These are phyloP conservation scores for Pseudorhombus dupliciocellatus DNA, from an alignment of 2,113 vertebrate species.

Conservation along the genomic window DNA sequence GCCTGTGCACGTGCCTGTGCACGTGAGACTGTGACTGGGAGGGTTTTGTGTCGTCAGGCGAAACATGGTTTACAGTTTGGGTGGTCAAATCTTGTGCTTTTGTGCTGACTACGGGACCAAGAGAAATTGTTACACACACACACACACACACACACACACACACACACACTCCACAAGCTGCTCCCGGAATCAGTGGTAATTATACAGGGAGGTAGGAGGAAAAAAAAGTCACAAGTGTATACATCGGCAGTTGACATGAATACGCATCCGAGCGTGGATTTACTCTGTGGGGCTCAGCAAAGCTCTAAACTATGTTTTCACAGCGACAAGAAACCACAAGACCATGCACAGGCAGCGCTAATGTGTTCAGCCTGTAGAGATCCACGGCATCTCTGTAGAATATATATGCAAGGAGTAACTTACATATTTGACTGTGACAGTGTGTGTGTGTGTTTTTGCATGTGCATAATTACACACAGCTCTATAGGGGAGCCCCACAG, in stretches of 20 bases:
- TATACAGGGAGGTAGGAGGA: conserved; percentile 1
- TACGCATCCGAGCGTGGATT: conserved; percentile 49
- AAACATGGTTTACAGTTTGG: conserved; percentile 24
- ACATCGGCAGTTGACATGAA: conserved; percentile 31
- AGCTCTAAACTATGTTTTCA: conserved; percentile 45
- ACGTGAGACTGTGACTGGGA: conserved; percentile 7
- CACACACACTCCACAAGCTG: conserved; percentile 56
- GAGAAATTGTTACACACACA: conserved; percentile 75
- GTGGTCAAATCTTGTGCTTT: conserved; percentile 44
- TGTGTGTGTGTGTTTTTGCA: conserved; percentile 5
- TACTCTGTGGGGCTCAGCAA: conserved; percentile 35
- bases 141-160: conserved; percentile 69
- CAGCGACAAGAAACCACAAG: conserved; percentile 28
- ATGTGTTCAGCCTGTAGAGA: conserved; percentile 31
- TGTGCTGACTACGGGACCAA: conserved; percentile 49
- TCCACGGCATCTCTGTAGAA: background rate
- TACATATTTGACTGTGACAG: conserved; percentile 26
- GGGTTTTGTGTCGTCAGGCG: conserved; percentile 24
- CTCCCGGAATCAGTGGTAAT: conserved; percentile 28
- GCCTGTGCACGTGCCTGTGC: conserved; percentile 1
- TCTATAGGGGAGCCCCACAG: conserved; percentile 12
- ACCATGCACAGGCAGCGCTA: conserved; percentile 29
- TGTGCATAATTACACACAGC: conserved; percentile 21
- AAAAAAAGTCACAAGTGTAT: conserved; percentile 6
- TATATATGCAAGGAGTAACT: conserved; percentile 19